Conservation (phyloP, 2,113 vertebrate genomes). For the Suncus etruscus region DNA sequence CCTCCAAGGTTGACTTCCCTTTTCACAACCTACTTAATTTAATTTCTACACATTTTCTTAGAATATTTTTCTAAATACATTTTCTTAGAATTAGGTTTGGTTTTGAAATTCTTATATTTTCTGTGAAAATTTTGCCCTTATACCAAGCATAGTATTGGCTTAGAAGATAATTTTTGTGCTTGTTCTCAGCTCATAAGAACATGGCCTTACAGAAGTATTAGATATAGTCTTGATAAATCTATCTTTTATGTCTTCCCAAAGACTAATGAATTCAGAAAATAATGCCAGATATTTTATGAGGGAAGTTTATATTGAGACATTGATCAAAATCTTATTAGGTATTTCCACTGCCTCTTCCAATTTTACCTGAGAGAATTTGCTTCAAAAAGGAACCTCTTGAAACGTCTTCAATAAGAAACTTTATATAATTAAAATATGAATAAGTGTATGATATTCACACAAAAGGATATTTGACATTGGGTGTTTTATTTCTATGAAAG, state of each 20-base stretch:
- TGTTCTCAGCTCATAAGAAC: background rate
- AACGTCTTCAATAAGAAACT: background rate
- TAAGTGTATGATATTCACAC: background rate
- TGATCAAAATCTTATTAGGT: background rate
- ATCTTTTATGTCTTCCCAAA: background rate
- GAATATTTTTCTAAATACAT: too few relatives aligned
- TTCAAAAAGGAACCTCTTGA: background rate
- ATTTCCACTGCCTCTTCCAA: background rate
- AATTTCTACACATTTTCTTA: background rate
- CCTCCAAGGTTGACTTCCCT: too few relatives aligned
- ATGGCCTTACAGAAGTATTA: conserved; percentile 3
- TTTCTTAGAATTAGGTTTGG: background rate
- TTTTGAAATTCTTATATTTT: background rate
- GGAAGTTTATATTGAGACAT: background rate
- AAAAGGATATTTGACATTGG: background rate
- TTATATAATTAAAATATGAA: background rate
- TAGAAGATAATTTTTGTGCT: background rate
- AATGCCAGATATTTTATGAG: background rate
- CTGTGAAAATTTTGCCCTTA: background rate
- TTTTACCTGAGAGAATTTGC: background rate
- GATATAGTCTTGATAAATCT: background rate
- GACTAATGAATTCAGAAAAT: background rate
- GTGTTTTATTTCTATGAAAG: background rate
- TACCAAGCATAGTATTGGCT: background rate
- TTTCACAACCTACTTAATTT: background rate